These are phyloP conservation scores for Zygothrica quintamaculata DNA, from an alignment of 2,888 invertebrate genomes.

Conservation along the genomic window DNA sequence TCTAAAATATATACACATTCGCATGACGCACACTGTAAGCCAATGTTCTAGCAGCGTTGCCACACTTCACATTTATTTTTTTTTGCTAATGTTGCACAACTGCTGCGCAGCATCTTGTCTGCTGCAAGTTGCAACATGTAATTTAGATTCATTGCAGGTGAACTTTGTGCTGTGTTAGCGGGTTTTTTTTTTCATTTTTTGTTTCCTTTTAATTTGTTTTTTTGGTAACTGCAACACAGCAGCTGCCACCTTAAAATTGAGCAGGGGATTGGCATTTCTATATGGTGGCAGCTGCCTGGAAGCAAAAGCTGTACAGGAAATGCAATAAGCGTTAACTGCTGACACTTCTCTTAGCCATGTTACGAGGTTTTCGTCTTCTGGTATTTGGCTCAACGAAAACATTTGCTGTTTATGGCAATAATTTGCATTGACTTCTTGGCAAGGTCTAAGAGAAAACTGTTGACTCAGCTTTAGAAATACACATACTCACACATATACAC, in stretches of 20 bases:
- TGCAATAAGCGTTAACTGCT: conserved; percentile 51
- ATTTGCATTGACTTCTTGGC: conserved; percentile 37
- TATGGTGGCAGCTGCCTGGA: conserved; percentile 56
- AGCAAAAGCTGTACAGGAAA: conserved; percentile 55
- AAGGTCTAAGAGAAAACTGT: conserved; percentile 59
- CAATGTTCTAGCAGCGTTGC: conserved; percentile 55
- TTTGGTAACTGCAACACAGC: conserved; percentile 25
- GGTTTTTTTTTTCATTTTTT: conserved; percentile 14
- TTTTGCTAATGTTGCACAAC: conserved; percentile 17
- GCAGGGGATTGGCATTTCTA: conserved; percentile 40
- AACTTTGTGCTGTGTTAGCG: conserved; percentile 52
- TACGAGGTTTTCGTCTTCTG: conserved; percentile 39
- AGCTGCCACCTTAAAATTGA: conserved; percentile 37
- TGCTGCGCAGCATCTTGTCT: conserved; percentile 44
- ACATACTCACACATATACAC: not conserved
- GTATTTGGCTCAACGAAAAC: conserved; percentile 26
- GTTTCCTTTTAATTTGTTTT: conserved; percentile 21
- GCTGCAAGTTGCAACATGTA: conserved; percentile 38
- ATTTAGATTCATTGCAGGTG: conserved; percentile 56
- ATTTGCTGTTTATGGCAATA: conserved; percentile 30
- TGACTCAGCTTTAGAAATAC: conserved; percentile 51
- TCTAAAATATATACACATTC: conserved; percentile 38
- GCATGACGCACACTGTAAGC: conserved; percentile 13
- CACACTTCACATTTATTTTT: conserved; percentile 30
- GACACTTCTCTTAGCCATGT: conserved; percentile 47